Evolutionary conservation across 2,113 vertebrate genomes (phyloP).

Genomic region (Bubalus kerabau): DNA sequence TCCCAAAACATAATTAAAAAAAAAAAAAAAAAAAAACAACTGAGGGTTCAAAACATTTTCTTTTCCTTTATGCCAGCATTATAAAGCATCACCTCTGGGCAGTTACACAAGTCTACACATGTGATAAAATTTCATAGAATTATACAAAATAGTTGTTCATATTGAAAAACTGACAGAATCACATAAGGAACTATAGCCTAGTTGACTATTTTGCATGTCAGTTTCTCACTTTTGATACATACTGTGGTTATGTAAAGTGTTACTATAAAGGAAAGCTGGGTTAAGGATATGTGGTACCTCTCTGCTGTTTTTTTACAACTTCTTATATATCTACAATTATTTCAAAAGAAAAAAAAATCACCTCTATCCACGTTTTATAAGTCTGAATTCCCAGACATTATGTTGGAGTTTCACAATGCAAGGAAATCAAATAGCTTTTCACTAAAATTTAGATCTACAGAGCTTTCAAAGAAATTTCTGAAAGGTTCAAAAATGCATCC

Average conservation of each 20-base stretch:
- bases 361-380: neutral
- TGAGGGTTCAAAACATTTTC: neutral
- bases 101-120: neutral
- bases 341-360: conserved; percentile 28
- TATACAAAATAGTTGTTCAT: neutral
- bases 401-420: neutral
- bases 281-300: neutral
- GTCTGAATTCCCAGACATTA: conserved; percentile 48
- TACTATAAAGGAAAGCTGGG: neutral
- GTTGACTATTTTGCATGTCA: neutral
- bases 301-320: conserved; percentile 13
- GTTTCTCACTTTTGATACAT: neutral
- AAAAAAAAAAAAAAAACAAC: neutral
- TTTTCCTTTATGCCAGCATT: neutral
- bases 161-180: neutral
- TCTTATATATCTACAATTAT: conserved; percentile 1
- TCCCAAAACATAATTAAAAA: neutral
- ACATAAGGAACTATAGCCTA: neutral
- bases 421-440: conserved; percentile 10
- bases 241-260: neutral
- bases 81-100: neutral
- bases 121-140: neutral
- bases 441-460: neutral
- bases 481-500: neutral
- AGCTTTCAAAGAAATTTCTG: neutral